Percentiles rank a stretch among this genome's conserved stretches.
Evolutionary conservation across 2,797 vertebrate species (phyloP).

Genomic region (Hypotaenidia okinawae): DNA sequence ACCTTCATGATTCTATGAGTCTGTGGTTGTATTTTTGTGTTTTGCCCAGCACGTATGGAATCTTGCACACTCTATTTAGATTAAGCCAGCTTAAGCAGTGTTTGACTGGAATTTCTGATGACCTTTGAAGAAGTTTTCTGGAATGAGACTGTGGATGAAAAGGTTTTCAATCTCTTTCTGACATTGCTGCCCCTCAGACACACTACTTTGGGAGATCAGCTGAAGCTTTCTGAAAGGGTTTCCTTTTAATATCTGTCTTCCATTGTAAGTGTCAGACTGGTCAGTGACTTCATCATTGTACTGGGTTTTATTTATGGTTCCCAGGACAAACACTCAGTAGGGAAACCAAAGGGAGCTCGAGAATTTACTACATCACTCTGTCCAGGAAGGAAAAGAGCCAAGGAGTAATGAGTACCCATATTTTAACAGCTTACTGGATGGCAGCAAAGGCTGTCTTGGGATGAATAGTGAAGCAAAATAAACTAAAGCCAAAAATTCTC

Average conservation of each 20-base stretch:
- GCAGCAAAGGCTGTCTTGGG: neutral
- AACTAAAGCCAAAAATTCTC: neutral
- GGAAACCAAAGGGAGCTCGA: neutral
- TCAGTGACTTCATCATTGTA: neutral
- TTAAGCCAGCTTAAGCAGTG: neutral
- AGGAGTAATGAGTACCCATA: neutral
- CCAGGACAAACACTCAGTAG: neutral
- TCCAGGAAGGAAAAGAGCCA: neutral
- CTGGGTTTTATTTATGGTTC: neutral
- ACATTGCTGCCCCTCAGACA: neutral
- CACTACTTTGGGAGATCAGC: neutral
- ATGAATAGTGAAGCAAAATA: neutral
- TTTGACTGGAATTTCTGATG: neutral
- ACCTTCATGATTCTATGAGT: no score
- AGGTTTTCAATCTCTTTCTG: neutral
- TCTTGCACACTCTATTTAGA: neutral
- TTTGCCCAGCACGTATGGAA: neutral
- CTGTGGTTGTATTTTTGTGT: neutral
- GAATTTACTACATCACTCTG: neutral
- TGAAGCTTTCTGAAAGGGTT: neutral
- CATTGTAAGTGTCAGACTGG: neutral
- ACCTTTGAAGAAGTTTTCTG: neutral
- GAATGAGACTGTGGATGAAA: neutral
- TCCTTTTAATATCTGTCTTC: neutral
- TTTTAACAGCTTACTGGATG: neutral